Evolutionary conservation across 2,888 invertebrate species (phyloP), one percentile per base, ranked within the genome.

Genomic region (Stenodera caucasica): DNA sequence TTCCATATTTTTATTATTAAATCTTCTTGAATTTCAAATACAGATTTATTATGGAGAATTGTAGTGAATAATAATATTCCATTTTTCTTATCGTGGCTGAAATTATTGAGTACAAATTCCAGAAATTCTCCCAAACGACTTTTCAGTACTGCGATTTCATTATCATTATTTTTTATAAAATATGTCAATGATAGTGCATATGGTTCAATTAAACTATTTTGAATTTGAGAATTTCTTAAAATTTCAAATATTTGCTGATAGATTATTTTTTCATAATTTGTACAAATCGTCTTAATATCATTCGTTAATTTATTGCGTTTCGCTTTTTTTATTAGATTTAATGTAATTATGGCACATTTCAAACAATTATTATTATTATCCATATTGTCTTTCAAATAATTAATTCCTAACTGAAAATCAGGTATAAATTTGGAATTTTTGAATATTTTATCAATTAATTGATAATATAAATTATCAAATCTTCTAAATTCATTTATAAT

Each of bases 21-120:
- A 59, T 74, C 70, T 30, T 71, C 70, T 11, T 68, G 58, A 7
- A 73, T 14, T 18, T 58, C 49, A 26, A 73, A 54, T 66, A 72
- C 66, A 4, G 70, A 56, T 67, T 75, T 77, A 58, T 78, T 72
- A 50, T 73, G 68, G 49, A 80, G 64, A 54, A 79, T 61, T 9
- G 75, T 74, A 18, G 65, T 69, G 57, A 79, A 76, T 37, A 80
- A 65, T 12, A 70, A 53, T 29, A 75, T 62, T 61, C 63, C 62
- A 11, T 74, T 74, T 60, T 68, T 67, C 8, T 72, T 66, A 45
- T 68, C 55, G 30, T 56, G 49, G 23, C 51, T 49, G 5, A 61
- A 62, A 56, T 65, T 68, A 8, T 49, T 55, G 6, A 72, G 55
- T 49, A 69, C 66, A 59, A 67, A 67, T 12, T 71, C 62, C 7